Evolutionary conservation across 2,113 vertebrate genomes (phyloP).

Genomic region (Clupea harengus): DNA sequence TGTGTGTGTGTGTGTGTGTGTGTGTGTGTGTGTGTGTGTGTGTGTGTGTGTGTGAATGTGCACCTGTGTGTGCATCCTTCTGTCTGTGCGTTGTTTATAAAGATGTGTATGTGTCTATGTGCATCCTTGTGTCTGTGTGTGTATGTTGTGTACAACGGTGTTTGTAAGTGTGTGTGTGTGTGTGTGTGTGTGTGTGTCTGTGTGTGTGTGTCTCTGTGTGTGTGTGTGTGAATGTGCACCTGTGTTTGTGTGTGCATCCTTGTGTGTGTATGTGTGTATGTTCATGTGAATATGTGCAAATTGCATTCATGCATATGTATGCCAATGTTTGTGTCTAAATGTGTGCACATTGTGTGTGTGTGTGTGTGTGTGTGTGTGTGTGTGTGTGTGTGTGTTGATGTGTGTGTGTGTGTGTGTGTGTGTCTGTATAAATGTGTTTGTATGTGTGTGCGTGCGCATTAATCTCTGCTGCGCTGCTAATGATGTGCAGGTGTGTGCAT

Average conservation of each 20-base stretch:
- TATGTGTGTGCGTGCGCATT: slow-evolving; percentile 33
- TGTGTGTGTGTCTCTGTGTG: not conserved
- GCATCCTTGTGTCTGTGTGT: not conserved
- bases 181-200: no score
- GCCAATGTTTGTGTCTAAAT: no score
- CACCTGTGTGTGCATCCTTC: not conserved
- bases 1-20: not conserved
- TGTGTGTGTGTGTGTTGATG: slow-evolving; percentile 17
- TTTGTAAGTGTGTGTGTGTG: not conserved
- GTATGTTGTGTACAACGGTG: no score
- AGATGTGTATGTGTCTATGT: not conserved
- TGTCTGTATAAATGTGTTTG: slow-evolving; percentile 39
- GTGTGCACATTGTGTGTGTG: no score
- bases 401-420: slow-evolving; percentile 2
- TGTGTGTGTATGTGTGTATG: not conserved
- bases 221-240: not conserved
- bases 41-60: not conserved
- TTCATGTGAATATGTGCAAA: not conserved
- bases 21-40: not conserved
- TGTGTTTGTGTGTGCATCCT: no score
- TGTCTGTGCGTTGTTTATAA: no score
- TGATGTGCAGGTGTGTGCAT: slow-evolving; percentile 82
- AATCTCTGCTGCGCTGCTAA: slow-evolving; percentile 82
- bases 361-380: not conserved
- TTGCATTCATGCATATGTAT: not conserved